Percentiles rank a stretch among this genome's conserved stretches.
phyloP scores from a whole-genome alignment of 2,797 vertebrate species.

The Hoplostethus atlanticus region DNA sequence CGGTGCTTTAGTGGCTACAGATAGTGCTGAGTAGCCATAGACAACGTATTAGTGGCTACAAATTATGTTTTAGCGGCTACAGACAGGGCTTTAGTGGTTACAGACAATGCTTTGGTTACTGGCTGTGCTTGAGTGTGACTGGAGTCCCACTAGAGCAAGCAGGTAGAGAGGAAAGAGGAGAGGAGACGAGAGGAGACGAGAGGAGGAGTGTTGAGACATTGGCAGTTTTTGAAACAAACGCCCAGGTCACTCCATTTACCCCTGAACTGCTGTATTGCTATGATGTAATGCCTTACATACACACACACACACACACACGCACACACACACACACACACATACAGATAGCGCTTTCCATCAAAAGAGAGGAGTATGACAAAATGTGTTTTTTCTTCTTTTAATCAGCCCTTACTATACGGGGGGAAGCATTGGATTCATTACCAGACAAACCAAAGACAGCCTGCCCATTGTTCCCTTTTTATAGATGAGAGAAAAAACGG shows the following conservation, averaged over 20 bases:
- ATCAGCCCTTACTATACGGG: constrained; percentile 42
- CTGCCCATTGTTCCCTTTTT: constrained; percentile 54
- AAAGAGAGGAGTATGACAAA: constrained; percentile 46
- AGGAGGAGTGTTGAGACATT: constrained; percentile 28
- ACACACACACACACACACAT: neutral
- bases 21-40: too few relatives aligned
- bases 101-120: too few relatives aligned
- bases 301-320: neutral
- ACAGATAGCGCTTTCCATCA: constrained; percentile 46
- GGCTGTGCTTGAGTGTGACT: neutral
- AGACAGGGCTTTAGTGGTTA: too few relatives aligned
- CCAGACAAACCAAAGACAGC: constrained; percentile 53
- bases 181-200: constrained; percentile 1
- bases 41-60: neutral
- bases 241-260: constrained; percentile 29
- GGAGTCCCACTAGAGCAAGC: neutral
- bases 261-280: constrained; percentile 24
- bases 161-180: too few relatives aligned
- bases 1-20: too few relatives aligned
- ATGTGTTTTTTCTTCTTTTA: constrained; percentile 37
- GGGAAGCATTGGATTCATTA: constrained; percentile 61
- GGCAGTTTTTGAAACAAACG: constrained; percentile 45
- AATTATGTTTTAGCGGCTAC: neutral
- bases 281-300: constrained; percentile 29
- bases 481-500: constrained; percentile 17